Evolutionary conservation across 2,797 vertebrate species (phyloP).

Genomic region (Pitangus sulphuratus): DNA sequence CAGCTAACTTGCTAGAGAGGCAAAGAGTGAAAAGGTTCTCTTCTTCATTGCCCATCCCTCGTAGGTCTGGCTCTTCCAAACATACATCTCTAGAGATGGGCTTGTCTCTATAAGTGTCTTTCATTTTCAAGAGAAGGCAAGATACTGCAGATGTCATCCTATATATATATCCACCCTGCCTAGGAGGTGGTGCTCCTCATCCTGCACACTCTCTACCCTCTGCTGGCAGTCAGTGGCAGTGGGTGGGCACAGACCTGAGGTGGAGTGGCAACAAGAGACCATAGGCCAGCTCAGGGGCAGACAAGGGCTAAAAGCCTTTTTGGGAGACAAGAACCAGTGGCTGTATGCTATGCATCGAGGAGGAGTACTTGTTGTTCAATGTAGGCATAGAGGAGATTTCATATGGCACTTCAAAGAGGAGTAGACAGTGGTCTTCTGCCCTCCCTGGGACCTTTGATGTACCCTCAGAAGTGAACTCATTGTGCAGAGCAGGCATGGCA

Average conservation of each 20-base stretch:
- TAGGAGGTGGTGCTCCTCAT: background rate
- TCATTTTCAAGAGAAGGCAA: background rate
- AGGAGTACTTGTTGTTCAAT: background rate
- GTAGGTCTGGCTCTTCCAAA: background rate
- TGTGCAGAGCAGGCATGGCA: background rate
- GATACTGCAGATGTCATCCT: background rate
- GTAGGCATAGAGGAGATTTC: accelerated
- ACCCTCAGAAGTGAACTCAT: background rate
- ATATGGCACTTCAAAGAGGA: background rate
- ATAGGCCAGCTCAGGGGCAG: background rate
- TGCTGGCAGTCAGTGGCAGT: accelerated
- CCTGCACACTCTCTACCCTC: background rate
- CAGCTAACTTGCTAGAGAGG: background rate
- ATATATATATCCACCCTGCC: background rate
- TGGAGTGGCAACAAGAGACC: background rate
- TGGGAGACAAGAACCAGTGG: background rate
- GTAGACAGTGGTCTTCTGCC: background rate
- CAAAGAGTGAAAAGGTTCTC: background rate
- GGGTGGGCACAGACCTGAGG: background rate
- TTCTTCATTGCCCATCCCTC: background rate
- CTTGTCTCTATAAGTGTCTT: background rate
- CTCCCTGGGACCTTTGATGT: background rate
- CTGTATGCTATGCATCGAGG: accelerated
- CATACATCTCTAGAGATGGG: background rate
- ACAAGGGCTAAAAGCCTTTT: background rate